These are phyloP conservation scores for Ernsta delagoae DNA, from an alignment of 2,888 invertebrate genomes.

Conservation along the genomic window DNA sequence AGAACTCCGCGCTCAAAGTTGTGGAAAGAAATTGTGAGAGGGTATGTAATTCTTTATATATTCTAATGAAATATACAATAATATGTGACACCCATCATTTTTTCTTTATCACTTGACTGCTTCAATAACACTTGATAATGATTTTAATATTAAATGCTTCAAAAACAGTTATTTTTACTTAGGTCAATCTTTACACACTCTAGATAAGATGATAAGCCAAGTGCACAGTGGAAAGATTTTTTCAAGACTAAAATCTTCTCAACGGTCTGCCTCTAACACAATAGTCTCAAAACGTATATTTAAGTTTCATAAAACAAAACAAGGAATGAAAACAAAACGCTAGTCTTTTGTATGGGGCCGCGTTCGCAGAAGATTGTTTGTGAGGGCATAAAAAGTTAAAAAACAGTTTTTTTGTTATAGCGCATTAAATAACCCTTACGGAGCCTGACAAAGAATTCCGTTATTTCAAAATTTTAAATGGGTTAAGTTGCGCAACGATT, in stretches of 20 bases:
- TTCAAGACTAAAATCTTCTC: conserved; percentile 77
- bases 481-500: conserved; percentile 62
- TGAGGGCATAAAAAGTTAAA: conserved; percentile 59
- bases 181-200: background rate
- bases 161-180: background rate
- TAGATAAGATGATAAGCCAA: conserved; percentile 46
- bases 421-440: conserved; percentile 74
- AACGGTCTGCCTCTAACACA: conserved; percentile 71
- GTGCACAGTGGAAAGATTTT: conserved; percentile 77
- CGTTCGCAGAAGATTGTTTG: conserved; percentile 76
- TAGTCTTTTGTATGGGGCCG: conserved; percentile 74
- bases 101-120: too few relatives aligned
- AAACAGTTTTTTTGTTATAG: conserved; percentile 59
- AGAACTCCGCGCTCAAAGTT: too few relatives aligned
- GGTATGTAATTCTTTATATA: too few relatives aligned
- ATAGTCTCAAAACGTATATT: conserved; percentile 80
- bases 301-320: conserved; percentile 55
- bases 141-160: too few relatives aligned
- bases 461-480: conserved; percentile 60
- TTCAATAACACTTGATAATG: too few relatives aligned
- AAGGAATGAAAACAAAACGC: conserved; percentile 67
- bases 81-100: too few relatives aligned
- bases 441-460: conserved; percentile 58
- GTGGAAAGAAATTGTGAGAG: too few relatives aligned
- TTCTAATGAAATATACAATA: too few relatives aligned